Evolutionary conservation across 2,888 invertebrate species (phyloP), one percentile per base, ranked within the genome.

Genomic region (Pammene aurita): DNA sequence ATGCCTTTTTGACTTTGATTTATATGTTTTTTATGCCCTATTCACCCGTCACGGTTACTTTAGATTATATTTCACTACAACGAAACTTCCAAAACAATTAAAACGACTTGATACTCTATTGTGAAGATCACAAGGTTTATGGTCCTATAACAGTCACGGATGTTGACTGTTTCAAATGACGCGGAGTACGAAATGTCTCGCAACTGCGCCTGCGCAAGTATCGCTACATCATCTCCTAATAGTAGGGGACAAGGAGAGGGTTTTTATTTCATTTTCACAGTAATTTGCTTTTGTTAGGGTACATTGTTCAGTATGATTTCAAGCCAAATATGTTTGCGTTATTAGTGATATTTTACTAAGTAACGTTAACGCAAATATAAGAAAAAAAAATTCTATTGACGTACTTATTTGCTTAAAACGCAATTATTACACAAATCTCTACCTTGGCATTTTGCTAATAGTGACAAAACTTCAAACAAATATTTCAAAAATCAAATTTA

Each of bases 1-100:
- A 89, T 90, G 92, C 93, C 92, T 92, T 92, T 93, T 93, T 92
- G 93, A 93, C 93, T 93, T 93, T 93, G 93, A 93, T 93, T 93
- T 93, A 93, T 93, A 85, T 77, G 76, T 88, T 93, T 93, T 93
- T 93, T 93, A 92, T 92, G 82, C 88, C 81, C 89, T 87, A 91
- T 92, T 92, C 92, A 91, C 85, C 84, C 90, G 91, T 89, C 92
- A 91, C 83, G 88, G 86, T 82, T 84, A 82, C 87, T 90, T 89
- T 84, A 82, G 79, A 89, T 85, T 86, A 80, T 84, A 84, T 83
- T 84, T 80, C 81, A 78, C 78, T 77, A 76, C 74, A 78, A 70
- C 76, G 69, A 73, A 78, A 77, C 72, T 73, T 63, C 55, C 54
- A 42, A 60, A 58, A 44, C 7, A n/a, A 48, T 13, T 6, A 48